These are phyloP conservation scores for Engraulis encrasicolus DNA, from an alignment of 2,113 vertebrate genomes.

Conservation along the genomic window DNA sequence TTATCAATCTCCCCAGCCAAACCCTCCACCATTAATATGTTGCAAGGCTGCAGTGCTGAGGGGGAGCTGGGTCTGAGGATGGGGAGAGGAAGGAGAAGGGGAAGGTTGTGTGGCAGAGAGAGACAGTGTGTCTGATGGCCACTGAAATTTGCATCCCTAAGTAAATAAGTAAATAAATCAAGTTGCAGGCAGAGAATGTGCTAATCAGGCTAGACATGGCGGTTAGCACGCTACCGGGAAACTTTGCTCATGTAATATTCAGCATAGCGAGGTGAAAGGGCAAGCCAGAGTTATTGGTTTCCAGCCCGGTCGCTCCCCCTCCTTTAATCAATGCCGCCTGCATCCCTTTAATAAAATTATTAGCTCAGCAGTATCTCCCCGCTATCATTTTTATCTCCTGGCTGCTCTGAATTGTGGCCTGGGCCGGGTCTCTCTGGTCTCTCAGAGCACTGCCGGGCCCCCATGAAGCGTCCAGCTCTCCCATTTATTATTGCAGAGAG, in stretches of 20 bases:
- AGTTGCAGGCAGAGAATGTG: constrained; percentile 73
- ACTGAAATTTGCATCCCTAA: constrained; percentile 80
- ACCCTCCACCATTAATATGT: constrained; percentile 68
- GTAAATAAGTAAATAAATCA: constrained; percentile 85
- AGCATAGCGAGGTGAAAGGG: constrained; percentile 78
- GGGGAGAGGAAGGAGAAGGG: constrained; percentile 46
- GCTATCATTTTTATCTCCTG: constrained; percentile 78
- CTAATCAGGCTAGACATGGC: constrained; percentile 75
- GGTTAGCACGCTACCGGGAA: constrained; percentile 77
- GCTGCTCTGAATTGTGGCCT: constrained; percentile 71
- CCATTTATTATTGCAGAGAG: constrained; percentile 75
- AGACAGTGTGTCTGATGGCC: constrained; percentile 72
- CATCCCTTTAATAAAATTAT: constrained; percentile 85
- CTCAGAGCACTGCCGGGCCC: constrained; percentile 69
- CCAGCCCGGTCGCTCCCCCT: constrained; percentile 80
- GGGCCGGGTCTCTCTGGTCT: constrained; percentile 68
- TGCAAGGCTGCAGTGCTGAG: constrained; percentile 52
- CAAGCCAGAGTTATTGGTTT: constrained; percentile 81
- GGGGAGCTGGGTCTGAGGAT: background rate
- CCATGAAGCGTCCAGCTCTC: constrained; percentile 66
- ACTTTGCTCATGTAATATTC: constrained; percentile 85
- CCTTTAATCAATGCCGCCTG: constrained; percentile 85
- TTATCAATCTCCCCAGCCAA: constrained; percentile 72
- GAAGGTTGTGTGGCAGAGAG: constrained; percentile 39
- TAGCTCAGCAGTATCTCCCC: constrained; percentile 80